These are phyloP conservation scores for Lordiphosa andalusiaca DNA, from an alignment of 2,888 invertebrate genomes.

Conservation along the genomic window DNA sequence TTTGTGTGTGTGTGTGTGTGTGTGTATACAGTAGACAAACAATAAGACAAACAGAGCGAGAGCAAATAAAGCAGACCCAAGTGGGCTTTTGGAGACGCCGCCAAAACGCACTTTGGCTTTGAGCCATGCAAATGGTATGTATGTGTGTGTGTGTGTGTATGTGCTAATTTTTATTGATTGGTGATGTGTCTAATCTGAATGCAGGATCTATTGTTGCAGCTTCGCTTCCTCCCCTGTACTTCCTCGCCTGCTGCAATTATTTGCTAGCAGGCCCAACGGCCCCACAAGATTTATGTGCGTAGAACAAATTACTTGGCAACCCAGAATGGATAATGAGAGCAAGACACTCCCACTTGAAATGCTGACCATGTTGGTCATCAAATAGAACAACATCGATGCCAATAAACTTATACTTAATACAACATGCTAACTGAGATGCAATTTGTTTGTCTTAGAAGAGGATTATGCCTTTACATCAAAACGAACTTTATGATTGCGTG, in stretches of 20 bases:
- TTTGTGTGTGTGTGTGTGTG: slow-evolving; percentile 14
- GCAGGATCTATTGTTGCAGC: slow-evolving; percentile 48
- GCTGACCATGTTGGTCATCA: neutral
- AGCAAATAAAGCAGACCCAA: slow-evolving; percentile 38
- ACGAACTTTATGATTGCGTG: too few relatives aligned
- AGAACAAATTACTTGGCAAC: slow-evolving; percentile 61
- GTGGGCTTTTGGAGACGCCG: slow-evolving; percentile 38
- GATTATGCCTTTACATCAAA: too few relatives aligned
- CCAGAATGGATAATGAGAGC: slow-evolving; percentile 18
- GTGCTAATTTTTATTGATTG: slow-evolving; percentile 65
- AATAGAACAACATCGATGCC: slow-evolving; percentile 6
- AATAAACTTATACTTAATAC: slow-evolving; percentile 9
- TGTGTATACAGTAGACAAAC: slow-evolving; percentile 42
- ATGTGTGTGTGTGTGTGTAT: slow-evolving; percentile 24
- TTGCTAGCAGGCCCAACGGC: slow-evolving; percentile 45
- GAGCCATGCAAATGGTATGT: slow-evolving; percentile 35
- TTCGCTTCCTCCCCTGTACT: slow-evolving; percentile 7
- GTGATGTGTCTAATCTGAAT: slow-evolving; percentile 56
- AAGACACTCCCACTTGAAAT: slow-evolving; percentile 3
- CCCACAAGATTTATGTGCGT: slow-evolving; percentile 57
- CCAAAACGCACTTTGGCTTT: slow-evolving; percentile 49
- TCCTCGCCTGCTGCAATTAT: slow-evolving; percentile 26
- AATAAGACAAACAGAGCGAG: slow-evolving; percentile 37
- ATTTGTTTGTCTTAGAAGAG: neutral
- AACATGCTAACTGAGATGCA: slow-evolving; percentile 4